Evolutionary conservation across 1,140 invertebrate genomes (phyloP).

Genomic region (Sycophaga agraensis): DNA sequence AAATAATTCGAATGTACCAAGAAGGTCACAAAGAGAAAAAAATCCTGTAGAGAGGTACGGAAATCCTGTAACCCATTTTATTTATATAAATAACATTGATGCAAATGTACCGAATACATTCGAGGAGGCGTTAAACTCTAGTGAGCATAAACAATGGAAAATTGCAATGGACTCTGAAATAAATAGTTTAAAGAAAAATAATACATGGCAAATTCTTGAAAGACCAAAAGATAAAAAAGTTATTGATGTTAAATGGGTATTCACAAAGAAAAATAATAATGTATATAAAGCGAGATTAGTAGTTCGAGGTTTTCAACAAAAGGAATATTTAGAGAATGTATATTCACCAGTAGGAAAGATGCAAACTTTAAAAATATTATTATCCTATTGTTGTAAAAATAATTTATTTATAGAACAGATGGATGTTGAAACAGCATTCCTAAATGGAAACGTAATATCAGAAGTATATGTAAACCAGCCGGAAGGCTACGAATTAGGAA

Average conservation of each 20-base stretch:
- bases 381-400: conserved; percentile 40
- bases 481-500: background rate
- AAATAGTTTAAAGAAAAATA: conserved; percentile 18
- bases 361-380: conserved; percentile 34
- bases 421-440: conserved; percentile 46
- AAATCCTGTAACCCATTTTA: background rate
- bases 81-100: background rate
- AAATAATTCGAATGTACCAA: background rate
- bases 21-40: background rate
- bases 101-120: background rate
- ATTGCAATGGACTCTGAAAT: conserved; percentile 10
- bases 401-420: conserved; percentile 42
- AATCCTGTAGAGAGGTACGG: background rate
- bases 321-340: conserved; percentile 34
- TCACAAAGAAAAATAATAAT: conserved; percentile 14
- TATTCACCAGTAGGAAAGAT: conserved; percentile 39
- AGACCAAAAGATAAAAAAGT: conserved; percentile 14
- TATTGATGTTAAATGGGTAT: conserved; percentile 21
- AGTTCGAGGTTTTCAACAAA: conserved; percentile 28
- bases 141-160: background rate
- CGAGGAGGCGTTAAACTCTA: conserved; percentile 1
- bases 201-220: conserved; percentile 18
- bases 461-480: conserved; percentile 35
- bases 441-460: conserved; percentile 48
- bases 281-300: conserved; percentile 17